These are phyloP conservation scores for Pristis pectinata DNA, from an alignment of 2,797 vertebrate species.

Conservation along the genomic window DNA sequence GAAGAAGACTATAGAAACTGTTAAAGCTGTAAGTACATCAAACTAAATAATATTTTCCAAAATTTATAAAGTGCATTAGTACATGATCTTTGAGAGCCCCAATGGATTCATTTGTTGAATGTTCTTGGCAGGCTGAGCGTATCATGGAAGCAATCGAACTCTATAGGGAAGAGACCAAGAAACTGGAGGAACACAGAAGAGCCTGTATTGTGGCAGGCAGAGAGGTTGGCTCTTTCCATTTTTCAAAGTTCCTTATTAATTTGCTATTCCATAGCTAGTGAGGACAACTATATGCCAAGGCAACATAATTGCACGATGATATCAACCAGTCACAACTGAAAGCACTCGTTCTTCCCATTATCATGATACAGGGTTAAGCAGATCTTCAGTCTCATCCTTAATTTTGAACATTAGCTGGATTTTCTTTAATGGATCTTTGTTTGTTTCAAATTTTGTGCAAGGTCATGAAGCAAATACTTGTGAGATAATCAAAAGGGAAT, in stretches of 20 bases:
- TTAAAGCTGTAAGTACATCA: slow-evolving; percentile 81
- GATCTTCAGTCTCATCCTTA: not conserved
- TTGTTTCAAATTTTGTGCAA: not conserved
- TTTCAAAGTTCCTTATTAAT: not conserved
- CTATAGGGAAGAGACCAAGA: slow-evolving; percentile 73
- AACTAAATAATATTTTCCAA: not conserved
- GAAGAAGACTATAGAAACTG: slow-evolving; percentile 86
- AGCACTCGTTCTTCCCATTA: not conserved
- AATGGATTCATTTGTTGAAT: not conserved
- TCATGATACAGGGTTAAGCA: not conserved
- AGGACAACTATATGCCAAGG: not conserved
- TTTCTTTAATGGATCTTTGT: not conserved
- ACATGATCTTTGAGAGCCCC: not conserved
- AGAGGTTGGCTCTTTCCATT: slow-evolving; percentile 61
- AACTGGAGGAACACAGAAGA: slow-evolving; percentile 71
- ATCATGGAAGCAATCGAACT: slow-evolving; percentile 96
- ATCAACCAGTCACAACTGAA: not conserved
- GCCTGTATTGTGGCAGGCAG: slow-evolving; percentile 76
- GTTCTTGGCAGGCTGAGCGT: slow-evolving; percentile 70
- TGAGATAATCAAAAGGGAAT: not conserved
- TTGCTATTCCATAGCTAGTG: not conserved
- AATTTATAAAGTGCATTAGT: not conserved
- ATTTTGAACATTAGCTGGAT: not conserved
- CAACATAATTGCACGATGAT: no score
- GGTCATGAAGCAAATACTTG: not conserved